Percentiles rank a stretch among this genome's conserved stretches.
Evolutionary conservation across 2,888 invertebrate genomes (phyloP).

Genomic region (Nomada ferruginata): DNA sequence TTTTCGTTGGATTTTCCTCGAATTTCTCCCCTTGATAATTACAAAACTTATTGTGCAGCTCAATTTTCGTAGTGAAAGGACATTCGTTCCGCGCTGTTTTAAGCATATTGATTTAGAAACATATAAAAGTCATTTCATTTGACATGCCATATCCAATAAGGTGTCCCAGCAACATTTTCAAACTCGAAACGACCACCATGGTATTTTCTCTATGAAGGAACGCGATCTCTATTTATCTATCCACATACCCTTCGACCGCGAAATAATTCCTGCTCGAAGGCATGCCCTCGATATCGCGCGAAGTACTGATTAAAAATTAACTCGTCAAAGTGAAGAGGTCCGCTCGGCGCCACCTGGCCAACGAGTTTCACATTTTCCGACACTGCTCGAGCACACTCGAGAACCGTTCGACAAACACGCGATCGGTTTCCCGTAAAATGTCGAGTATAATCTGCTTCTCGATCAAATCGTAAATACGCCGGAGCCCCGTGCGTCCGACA

Average conservation of each 20-base stretch:
- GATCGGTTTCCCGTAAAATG: conserved; percentile 30
- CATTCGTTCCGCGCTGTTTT: no score
- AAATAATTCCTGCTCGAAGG: background rate
- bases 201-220: background rate
- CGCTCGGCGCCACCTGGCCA: conserved; percentile 22
- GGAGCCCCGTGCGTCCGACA: background rate
- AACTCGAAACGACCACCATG: background rate
- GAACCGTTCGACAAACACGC: conserved; percentile 19
- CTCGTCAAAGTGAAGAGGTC: conserved; percentile 33
- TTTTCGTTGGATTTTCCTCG: no score
- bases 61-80: no score
- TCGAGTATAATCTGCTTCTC: conserved; percentile 29
- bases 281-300: background rate
- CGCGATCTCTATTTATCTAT: background rate
- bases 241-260: background rate
- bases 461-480: conserved; percentile 22
- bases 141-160: no score
- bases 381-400: conserved; percentile 24
- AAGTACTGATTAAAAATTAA: conserved; percentile 44
- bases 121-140: no score
- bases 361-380: conserved; percentile 32
- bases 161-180: no score
- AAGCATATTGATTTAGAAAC: no score
- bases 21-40: no score
- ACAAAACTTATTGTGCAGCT: no score